phyloP scores from a whole-genome alignment of 2,113 vertebrate species.

The Candoia aspera region DNA sequence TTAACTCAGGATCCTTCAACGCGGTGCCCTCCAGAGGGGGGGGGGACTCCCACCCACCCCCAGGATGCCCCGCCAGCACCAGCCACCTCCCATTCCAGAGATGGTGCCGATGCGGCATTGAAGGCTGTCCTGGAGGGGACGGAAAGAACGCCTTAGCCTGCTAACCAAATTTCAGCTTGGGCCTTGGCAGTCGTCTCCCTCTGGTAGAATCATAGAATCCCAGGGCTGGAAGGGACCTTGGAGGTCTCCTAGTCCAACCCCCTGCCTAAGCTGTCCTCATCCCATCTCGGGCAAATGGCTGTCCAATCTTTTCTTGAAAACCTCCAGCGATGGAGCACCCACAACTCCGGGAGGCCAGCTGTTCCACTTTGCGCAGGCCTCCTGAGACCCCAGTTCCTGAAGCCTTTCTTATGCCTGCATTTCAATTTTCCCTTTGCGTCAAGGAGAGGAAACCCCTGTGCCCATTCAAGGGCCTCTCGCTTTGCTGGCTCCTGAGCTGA shows the following conservation, averaged over 20 bases:
- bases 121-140: background rate
- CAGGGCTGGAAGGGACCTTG: too few species aligned
- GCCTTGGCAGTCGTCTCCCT: background rate
- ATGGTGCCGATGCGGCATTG: background rate
- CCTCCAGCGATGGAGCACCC: too few species aligned
- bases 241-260: too few species aligned
- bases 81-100: background rate
- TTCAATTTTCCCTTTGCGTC: background rate
- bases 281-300: too few species aligned
- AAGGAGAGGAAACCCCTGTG: slow-evolving; percentile 17
- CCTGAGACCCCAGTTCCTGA: background rate
- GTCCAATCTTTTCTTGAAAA: too few species aligned
- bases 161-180: background rate
- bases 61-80: background rate
- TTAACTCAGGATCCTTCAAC: background rate
- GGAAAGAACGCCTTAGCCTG: too few species aligned
- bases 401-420: background rate
- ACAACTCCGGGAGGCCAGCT: background rate
- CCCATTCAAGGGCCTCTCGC: background rate
- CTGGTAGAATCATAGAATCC: too few species aligned
- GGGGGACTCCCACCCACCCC: background rate
- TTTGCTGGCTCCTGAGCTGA: background rate
- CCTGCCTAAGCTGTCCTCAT: too few species aligned
- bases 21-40: background rate
- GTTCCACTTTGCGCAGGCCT: background rate